Evolutionary conservation across 1,140 invertebrate species (phyloP).

Genomic region (Belonocnema kinseyi): DNA sequence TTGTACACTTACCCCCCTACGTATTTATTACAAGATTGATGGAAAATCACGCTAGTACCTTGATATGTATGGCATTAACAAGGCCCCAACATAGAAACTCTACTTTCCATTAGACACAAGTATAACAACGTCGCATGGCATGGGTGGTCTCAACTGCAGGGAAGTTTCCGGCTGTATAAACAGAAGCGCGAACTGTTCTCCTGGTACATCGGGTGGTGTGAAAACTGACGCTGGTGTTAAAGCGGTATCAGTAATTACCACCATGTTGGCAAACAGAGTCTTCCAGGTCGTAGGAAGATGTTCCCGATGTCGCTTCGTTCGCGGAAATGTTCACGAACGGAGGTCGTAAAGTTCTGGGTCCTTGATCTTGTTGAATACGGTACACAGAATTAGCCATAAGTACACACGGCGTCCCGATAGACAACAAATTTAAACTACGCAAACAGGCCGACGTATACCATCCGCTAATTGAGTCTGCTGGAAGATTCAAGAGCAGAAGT

Average conservation of each 20-base stretch:
- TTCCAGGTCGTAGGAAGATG: constrained; percentile 49
- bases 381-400: constrained; percentile 23
- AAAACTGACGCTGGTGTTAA: constrained; percentile 59
- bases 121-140: not conserved
- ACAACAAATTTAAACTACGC: not conserved
- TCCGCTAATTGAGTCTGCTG: not conserved
- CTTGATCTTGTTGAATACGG: constrained; percentile 28
- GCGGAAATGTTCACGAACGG: constrained; percentile 42
- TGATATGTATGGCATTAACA: not conserved
- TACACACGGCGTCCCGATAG: constrained; percentile 5
- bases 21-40: not conserved
- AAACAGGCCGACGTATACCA: constrained; percentile 5
- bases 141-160: constrained; percentile 35
- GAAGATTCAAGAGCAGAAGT: not conserved
- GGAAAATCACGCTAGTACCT: not conserved
- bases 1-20: no score
- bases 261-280: constrained; percentile 63
- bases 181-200: constrained; percentile 39
- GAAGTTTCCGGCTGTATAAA: constrained; percentile 49
- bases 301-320: constrained; percentile 52
- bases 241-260: constrained; percentile 69
- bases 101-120: not conserved
- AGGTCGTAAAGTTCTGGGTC: constrained; percentile 26
- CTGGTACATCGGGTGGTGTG: constrained; percentile 39
- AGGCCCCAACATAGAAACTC: not conserved